Percentiles rank a stretch among this genome's conserved stretches.
phyloP scores from a whole-genome alignment of 2,113 vertebrate species.

The Myotis davidii region DNA sequence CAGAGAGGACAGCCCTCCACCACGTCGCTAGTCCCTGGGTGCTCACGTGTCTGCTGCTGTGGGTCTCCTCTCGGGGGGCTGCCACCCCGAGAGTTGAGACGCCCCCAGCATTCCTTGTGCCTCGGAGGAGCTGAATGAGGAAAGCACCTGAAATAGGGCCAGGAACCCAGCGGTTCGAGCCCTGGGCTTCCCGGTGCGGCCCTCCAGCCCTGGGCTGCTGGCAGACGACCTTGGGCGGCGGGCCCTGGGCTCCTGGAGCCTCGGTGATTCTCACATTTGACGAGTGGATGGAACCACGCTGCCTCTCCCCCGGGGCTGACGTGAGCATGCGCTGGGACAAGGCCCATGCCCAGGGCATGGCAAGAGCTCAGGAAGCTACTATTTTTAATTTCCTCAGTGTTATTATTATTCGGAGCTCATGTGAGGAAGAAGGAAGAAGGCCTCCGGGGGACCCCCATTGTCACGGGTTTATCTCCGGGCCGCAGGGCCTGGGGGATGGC shows the following conservation, averaged over 20 bases:
- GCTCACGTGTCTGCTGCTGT: accelerated
- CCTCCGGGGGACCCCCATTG: not conserved
- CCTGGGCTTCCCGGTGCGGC: too few species aligned
- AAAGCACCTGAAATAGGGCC: too few species aligned
- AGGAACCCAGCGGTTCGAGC: accelerated
- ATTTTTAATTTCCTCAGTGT: not conserved
- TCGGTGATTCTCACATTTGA: not conserved
- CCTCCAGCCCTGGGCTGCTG: too few species aligned
- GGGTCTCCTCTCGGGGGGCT: accelerated
- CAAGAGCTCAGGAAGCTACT: not conserved
- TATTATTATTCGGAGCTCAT: too few species aligned
- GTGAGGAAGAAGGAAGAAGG: not conserved
- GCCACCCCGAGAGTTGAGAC: not conserved
- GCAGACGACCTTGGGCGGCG: accelerated
- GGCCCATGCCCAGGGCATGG: accelerated
- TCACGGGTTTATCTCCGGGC: not conserved
- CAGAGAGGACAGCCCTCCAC: not conserved
- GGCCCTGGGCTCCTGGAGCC: accelerated
- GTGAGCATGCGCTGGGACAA: not conserved
- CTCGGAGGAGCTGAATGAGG: accelerated
- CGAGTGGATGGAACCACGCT: accelerated
- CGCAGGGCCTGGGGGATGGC: not conserved
- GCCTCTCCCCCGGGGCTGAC: not conserved
- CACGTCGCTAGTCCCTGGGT: accelerated
- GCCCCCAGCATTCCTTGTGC: accelerated